phyloP scores from a whole-genome alignment of 2,888 invertebrate genomes.

The Plebejus melissa region DNA sequence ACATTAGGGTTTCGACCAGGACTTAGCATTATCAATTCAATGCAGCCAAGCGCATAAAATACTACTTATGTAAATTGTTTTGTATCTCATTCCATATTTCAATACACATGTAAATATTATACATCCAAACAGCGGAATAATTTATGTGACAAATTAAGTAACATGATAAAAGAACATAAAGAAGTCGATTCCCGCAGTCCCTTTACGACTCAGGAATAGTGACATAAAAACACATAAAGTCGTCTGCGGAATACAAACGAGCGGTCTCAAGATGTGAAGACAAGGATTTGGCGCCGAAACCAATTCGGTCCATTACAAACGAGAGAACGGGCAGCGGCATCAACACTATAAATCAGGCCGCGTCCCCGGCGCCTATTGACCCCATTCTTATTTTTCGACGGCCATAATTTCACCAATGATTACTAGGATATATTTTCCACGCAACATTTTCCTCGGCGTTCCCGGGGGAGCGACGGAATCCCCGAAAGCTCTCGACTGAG shows the following conservation, averaged over 20 bases:
- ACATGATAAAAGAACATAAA: constrained; percentile 15
- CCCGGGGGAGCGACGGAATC: constrained; percentile 34
- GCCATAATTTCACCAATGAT: constrained; percentile 49
- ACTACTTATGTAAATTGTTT: neutral
- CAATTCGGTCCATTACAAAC: constrained; percentile 35
- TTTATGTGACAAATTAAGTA: constrained; percentile 5
- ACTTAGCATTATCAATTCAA: neutral
- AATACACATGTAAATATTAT: neutral
- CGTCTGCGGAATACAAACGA: constrained; percentile 12
- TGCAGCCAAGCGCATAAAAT: neutral
- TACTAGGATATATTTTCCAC: constrained; percentile 40
- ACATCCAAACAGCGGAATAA: constrained; percentile 1
- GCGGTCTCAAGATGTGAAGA: constrained; percentile 17
- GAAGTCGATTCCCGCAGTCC: constrained; percentile 12
- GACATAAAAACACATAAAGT: constrained; percentile 11
- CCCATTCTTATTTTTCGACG: constrained; percentile 47
- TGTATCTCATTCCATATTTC: neutral
- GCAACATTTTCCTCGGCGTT: constrained; percentile 36
- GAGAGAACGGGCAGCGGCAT: constrained; percentile 32
- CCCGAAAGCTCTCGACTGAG: constrained; percentile 35
- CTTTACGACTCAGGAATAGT: constrained; percentile 14
- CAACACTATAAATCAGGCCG: constrained; percentile 45
- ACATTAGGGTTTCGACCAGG: constrained; percentile 10
- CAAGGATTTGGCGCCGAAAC: constrained; percentile 27
- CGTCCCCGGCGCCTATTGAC: constrained; percentile 49